Conservation (phyloP, 53 echinoderm and acorn worm species). For the Holothuria leucospilota region DNA sequence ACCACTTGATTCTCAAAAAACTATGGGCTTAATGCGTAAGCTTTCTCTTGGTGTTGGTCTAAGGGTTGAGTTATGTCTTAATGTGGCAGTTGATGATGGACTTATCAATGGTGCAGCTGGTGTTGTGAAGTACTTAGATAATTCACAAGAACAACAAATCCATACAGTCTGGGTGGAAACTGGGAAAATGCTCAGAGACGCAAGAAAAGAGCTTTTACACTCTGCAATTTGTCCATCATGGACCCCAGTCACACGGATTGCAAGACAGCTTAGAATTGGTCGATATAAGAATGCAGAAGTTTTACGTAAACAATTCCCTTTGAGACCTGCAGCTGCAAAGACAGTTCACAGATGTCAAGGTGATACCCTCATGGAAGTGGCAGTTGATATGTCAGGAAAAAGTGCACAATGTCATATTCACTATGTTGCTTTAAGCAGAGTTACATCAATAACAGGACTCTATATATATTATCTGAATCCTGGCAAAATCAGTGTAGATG, state of each 20-base stretch:
- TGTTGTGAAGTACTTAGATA: background rate
- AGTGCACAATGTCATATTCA: constrained; percentile 21
- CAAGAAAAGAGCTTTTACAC: background rate
- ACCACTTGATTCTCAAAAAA: too few species aligned
- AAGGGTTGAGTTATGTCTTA: background rate
- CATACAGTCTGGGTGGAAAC: background rate
- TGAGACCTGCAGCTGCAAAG: constrained; percentile 30
- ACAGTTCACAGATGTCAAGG: constrained; percentile 47
- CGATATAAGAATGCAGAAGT: too few species aligned
- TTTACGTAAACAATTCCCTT: too few species aligned
- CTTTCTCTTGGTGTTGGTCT: too few species aligned
- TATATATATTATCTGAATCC: constrained; percentile 40
- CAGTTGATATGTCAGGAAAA: constrained; percentile 15
- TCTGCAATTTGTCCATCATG: background rate
- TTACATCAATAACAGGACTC: too few species aligned
- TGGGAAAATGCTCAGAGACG: background rate
- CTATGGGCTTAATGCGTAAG: too few species aligned
- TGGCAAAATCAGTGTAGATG: constrained; percentile 17
- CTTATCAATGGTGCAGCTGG: background rate
- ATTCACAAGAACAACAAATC: background rate
- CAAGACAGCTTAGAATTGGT: too few species aligned
- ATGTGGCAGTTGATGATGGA: background rate
- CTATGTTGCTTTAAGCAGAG: too few species aligned
- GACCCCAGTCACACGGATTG: constrained; percentile 21
- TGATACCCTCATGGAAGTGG: constrained; percentile 4